These are phyloP conservation scores for Caenorhabditis sp. DNA, from an alignment of 2,888 invertebrate genomes.

Conservation along the genomic window DNA sequence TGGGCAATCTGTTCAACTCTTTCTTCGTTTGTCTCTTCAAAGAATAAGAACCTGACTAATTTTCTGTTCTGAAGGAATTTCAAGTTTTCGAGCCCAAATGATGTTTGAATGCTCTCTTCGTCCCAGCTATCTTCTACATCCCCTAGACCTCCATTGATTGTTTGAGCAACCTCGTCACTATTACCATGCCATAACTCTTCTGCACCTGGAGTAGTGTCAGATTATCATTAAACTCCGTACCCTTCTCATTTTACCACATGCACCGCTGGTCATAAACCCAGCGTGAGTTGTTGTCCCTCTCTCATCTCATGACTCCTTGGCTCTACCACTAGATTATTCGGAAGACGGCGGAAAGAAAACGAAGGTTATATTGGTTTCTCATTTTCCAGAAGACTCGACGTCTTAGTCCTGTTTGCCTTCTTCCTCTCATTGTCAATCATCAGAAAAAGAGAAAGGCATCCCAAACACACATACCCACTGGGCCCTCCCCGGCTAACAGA, in stretches of 20 bases:
- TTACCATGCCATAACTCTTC: slow-evolving; percentile 54
- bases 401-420: slow-evolving; percentile 56
- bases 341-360: slow-evolving; percentile 16
- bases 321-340: slow-evolving; percentile 50
- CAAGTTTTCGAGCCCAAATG: too few species aligned
- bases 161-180: slow-evolving; percentile 27
- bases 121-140: too few species aligned
- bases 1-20: too few species aligned
- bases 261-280: slow-evolving; percentile 54
- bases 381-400: slow-evolving; percentile 54
- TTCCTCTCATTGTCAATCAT: slow-evolving; percentile 60
- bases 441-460: slow-evolving; percentile 43
- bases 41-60: too few species aligned
- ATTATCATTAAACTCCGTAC: slow-evolving; percentile 52
- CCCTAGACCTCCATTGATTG: not conserved
- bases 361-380: slow-evolving; percentile 59
- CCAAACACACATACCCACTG: slow-evolving; percentile 38
- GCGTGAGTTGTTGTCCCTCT: slow-evolving; percentile 31
- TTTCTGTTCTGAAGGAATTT: too few species aligned
- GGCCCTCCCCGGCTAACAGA: slow-evolving; percentile 35
- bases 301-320: slow-evolving; percentile 12
- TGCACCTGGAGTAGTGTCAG: slow-evolving; percentile 60
- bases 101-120: too few species aligned
- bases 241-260: slow-evolving; percentile 54
- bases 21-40: too few species aligned